These are phyloP conservation scores for Leucoma salicis DNA, from an alignment of 2,888 invertebrate genomes.

Conservation along the genomic window DNA sequence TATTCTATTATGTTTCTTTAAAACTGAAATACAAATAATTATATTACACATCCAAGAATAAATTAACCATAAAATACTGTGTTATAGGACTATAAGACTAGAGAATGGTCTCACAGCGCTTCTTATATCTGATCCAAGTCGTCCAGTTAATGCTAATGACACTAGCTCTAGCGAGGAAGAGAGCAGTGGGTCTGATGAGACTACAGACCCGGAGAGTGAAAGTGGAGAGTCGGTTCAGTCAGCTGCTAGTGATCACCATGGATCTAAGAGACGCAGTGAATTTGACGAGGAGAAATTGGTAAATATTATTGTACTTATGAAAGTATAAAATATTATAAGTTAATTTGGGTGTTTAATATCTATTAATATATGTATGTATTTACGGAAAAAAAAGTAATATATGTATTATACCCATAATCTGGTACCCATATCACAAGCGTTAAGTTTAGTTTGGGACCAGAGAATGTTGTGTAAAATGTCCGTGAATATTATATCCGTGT, in stretches of 20 bases:
- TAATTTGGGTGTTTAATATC: too few species aligned
- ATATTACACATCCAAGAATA: not conserved
- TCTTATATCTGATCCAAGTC: constrained; percentile 85
- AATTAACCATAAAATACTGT: constrained; percentile 6
- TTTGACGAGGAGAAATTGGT: constrained; percentile 76
- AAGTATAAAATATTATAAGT: too few species aligned
- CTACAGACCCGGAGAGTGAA: constrained; percentile 68
- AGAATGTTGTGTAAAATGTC: too few species aligned
- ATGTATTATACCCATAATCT: too few species aligned
- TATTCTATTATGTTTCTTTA: not conserved
- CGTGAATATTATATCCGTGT: too few species aligned
- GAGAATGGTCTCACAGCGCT: constrained; percentile 88
- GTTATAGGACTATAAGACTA: constrained; percentile 57
- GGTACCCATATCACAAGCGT: too few species aligned
- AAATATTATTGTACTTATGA: constrained; percentile 31
- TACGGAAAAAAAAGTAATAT: too few species aligned
- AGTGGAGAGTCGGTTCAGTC: constrained; percentile 59
- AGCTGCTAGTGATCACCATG: constrained; percentile 60
- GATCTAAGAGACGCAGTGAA: constrained; percentile 48
- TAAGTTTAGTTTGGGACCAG: too few species aligned
- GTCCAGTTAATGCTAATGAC: constrained; percentile 42
- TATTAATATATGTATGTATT: too few species aligned
- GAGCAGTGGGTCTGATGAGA: constrained; percentile 53
- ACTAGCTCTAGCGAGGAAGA: constrained; percentile 61
- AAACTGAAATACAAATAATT: not conserved